Evolutionary conservation across 2,888 invertebrate species (phyloP).

Genomic region (Ischnus inquisitorius): DNA sequence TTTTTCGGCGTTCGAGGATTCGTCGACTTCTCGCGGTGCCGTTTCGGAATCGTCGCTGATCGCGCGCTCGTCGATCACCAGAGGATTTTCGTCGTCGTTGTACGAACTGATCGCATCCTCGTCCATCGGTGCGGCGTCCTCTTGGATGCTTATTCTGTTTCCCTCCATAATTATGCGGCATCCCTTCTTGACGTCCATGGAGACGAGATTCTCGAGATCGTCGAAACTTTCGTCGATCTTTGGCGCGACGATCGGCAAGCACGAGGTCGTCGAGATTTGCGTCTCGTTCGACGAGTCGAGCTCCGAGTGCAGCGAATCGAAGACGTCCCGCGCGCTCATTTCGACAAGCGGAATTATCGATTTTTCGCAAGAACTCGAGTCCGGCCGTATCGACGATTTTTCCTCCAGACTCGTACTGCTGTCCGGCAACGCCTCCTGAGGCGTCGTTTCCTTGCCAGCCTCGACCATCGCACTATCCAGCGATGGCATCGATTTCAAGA

Average conservation of each 20-base stretch:
- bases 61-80: neutral
- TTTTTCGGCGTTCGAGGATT: too few species aligned
- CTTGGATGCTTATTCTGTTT: slow-evolving; percentile 30
- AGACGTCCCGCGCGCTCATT: slow-evolving; percentile 2
- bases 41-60: too few species aligned
- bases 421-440: slow-evolving; percentile 42
- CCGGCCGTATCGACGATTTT: neutral
- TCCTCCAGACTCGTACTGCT: slow-evolving; percentile 50
- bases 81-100: neutral
- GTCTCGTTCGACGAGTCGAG: slow-evolving; percentile 14
- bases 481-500: slow-evolving; percentile 44
- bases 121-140: neutral
- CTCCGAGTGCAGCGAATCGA: slow-evolving; percentile 37
- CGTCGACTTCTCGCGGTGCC: too few species aligned
- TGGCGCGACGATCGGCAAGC: neutral
- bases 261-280: slow-evolving; percentile 29
- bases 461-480: neutral
- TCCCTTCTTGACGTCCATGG: slow-evolving; percentile 3
- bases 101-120: neutral
- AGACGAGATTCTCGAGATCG: slow-evolving; percentile 7
- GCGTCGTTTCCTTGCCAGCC: neutral
- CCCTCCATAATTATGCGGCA: slow-evolving; percentile 25
- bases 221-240: neutral
- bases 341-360: slow-evolving; percentile 38
- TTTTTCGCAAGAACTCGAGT: slow-evolving; percentile 10